A percentile compares a stretch with the other conserved stretches of the same genome.
These are phyloP conservation scores for Drosophila barbarae DNA, from an alignment of 2,888 invertebrate species.

Conservation along the genomic window DNA sequence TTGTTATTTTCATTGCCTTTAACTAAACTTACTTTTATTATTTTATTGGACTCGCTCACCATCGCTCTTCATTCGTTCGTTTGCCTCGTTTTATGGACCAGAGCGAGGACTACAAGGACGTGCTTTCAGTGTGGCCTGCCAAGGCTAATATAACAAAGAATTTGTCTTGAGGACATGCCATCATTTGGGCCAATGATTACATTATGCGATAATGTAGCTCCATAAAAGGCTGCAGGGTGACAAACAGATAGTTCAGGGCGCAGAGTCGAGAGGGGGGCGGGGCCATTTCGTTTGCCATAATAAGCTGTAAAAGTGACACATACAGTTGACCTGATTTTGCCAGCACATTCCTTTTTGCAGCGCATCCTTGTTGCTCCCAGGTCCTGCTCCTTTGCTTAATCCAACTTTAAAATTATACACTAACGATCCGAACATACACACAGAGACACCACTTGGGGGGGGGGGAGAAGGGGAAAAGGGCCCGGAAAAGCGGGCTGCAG, in stretches of 20 bases:
- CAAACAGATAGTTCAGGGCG: conserved; percentile 40
- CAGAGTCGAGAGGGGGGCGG: not conserved
- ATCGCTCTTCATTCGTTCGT: conserved; percentile 4
- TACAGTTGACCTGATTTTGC: conserved; percentile 72
- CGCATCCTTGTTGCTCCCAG: conserved; percentile 20
- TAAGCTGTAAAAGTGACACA: conserved; percentile 75
- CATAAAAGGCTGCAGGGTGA: conserved; percentile 64
- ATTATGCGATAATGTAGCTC: conserved; percentile 74
- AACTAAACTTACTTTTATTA: conserved; percentile 72
- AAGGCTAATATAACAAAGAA: conserved; percentile 63
- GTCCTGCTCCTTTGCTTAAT: conserved; percentile 60
- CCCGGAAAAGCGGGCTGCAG: conserved; percentile 26
- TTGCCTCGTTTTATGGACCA: conserved; percentile 32
- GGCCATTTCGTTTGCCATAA: conserved; percentile 56
- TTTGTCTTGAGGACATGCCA: conserved; percentile 72
- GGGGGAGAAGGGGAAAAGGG: conserved; percentile 15
- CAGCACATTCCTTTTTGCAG: conserved; percentile 54
- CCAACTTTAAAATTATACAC: conserved; percentile 76
- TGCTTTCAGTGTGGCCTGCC: conserved; percentile 30
- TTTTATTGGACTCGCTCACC: conserved; percentile 58
- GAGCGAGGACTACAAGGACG: conserved; percentile 37
- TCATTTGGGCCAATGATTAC: conserved; percentile 75
- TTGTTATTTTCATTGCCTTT: conserved; percentile 69
- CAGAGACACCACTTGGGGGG: not conserved
- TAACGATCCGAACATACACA: conserved; percentile 63